Evolutionary conservation across 2,888 invertebrate genomes (phyloP).

Genomic region (Prosapia bicincta): DNA sequence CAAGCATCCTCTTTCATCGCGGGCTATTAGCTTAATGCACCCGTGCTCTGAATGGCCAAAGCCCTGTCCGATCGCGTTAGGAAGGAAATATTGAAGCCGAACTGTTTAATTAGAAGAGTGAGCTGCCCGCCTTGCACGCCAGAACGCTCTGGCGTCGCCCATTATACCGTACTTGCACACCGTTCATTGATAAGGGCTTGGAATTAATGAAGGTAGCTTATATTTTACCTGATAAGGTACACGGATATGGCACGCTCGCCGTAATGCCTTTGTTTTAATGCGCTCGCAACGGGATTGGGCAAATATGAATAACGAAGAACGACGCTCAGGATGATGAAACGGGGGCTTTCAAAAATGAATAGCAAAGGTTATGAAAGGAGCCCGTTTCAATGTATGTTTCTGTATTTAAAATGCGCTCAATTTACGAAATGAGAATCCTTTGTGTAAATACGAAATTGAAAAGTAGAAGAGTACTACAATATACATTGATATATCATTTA

Average conservation of each 20-base stretch:
- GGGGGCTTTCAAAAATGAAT: background rate
- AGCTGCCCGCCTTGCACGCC: background rate
- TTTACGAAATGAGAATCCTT: too few relatives aligned
- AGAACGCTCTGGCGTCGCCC: background rate
- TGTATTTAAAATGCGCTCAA: too few relatives aligned
- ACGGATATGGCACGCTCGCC: background rate
- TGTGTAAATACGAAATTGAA: too few relatives aligned
- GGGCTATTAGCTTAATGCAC: background rate
- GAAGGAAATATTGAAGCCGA: background rate
- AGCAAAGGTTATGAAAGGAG: background rate
- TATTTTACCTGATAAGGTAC: background rate
- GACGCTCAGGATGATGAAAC: background rate
- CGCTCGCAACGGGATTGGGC: background rate
- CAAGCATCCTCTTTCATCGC: too few relatives aligned
- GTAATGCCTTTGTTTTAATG: background rate
- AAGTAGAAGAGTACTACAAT: too few relatives aligned
- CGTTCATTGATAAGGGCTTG: background rate
- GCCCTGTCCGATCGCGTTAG: background rate
- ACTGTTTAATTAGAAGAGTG: background rate
- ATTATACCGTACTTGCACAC: background rate
- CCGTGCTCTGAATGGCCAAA: background rate
- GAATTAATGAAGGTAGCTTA: background rate
- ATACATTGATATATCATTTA: too few relatives aligned
- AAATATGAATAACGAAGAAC: background rate
- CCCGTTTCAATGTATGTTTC: too few relatives aligned